phyloP scores from a whole-genome alignment of 2,888 invertebrate species.

The Drosophila tripunctata region DNA sequence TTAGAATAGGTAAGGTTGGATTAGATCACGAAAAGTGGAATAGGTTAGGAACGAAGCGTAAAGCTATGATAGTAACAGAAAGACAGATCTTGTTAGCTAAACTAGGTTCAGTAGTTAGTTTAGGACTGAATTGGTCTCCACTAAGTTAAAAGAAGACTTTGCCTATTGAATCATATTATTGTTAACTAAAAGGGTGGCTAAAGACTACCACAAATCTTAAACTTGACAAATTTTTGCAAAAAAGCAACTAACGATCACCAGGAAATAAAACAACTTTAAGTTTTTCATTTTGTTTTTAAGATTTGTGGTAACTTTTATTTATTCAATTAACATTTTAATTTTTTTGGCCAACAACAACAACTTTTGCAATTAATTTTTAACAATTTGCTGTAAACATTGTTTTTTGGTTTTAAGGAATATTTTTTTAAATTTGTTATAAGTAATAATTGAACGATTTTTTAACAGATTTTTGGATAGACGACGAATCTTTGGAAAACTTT shows the following conservation, averaged over 20 bases:
- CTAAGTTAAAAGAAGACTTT: too few relatives aligned
- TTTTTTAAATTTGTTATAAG: conserved; percentile 18
- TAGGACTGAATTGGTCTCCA: too few relatives aligned
- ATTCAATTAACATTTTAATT: conserved; percentile 73
- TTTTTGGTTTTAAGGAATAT: conserved; percentile 12
- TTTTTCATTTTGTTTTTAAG: conserved; percentile 57
- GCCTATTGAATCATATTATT: background rate
- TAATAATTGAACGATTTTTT: conserved; percentile 33
- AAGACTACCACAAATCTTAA: conserved; percentile 79
- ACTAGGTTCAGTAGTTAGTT: background rate
- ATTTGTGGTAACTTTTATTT: conserved; percentile 83
- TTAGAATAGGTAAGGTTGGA: background rate
- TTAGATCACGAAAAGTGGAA: background rate
- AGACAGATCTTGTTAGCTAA: too few relatives aligned
- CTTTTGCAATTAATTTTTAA: conserved; percentile 67
- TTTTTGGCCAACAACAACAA: conserved; percentile 73
- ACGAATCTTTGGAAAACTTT: conserved; percentile 13
- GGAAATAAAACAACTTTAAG: conserved; percentile 79
- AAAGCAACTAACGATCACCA: conserved; percentile 17
- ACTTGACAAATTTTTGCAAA: conserved; percentile 37
- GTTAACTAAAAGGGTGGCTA: conserved; percentile 5
- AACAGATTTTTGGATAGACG: conserved; percentile 34
- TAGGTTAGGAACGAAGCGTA: background rate
- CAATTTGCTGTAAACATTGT: conserved; percentile 63
- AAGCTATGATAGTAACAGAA: too few relatives aligned